A percentile compares a stretch with the other conserved stretches of the same genome.
phyloP scores from a whole-genome alignment of 2,888 invertebrate species.

The Imbricaverruca yamaguchii region DNA sequence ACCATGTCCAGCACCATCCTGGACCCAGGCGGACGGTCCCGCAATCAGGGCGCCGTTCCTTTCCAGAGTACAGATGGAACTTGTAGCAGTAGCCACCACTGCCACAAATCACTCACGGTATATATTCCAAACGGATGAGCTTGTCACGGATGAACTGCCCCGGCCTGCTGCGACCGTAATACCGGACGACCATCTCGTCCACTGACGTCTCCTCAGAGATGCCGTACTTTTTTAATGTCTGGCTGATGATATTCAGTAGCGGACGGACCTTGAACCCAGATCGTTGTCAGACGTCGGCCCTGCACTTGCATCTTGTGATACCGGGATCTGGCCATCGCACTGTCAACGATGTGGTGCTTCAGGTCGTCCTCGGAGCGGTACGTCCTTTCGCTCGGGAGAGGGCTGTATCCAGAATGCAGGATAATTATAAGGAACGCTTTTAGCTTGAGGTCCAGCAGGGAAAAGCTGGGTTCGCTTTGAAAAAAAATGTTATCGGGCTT shows the following conservation, averaged over 20 bases:
- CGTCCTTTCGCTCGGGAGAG: not conserved
- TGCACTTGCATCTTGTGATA: not conserved
- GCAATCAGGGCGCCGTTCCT: not conserved
- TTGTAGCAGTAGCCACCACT: too few species aligned
- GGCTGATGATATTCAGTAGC: not conserved
- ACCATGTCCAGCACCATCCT: not conserved
- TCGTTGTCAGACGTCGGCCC: not conserved
- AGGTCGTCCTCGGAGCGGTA: not conserved
- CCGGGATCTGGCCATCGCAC: not conserved
- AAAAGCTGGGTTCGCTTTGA: too few species aligned
- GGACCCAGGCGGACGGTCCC: not conserved
- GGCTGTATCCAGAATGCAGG: too few species aligned
- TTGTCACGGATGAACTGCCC: not conserved
- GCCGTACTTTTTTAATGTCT: not conserved
- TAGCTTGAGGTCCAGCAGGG: too few species aligned
- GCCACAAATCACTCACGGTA: not conserved
- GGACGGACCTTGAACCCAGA: not conserved
- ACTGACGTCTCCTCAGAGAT: not conserved
- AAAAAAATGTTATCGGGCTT: too few species aligned
- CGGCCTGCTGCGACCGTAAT: not conserved
- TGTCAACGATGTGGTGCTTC: not conserved
- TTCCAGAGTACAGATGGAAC: not conserved
- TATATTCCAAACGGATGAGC: not conserved
- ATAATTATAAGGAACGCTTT: too few species aligned
- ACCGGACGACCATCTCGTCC: too few species aligned